Percentiles rank a stretch among this genome's conserved stretches.
Evolutionary conservation across 2,113 vertebrate genomes (phyloP).

Genomic region (Triplophysa tibetana): DNA sequence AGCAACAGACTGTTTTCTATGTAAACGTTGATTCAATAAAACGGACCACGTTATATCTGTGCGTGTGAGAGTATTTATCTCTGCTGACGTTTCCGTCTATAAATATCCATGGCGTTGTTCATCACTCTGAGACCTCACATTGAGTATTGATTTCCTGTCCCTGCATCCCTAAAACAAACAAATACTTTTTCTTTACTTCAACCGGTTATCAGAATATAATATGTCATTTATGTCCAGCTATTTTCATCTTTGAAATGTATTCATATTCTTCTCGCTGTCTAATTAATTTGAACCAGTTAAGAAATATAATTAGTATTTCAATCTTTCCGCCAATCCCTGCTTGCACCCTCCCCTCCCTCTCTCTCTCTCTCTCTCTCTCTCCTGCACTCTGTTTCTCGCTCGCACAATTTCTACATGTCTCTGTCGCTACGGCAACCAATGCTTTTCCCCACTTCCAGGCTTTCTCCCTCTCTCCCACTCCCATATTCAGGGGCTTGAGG

Average conservation of each 20-base stretch:
- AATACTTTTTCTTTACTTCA: conserved; percentile 46
- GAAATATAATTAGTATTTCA: conserved; percentile 79
- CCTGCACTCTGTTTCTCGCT: conserved; percentile 52
- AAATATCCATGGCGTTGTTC: conserved; percentile 55
- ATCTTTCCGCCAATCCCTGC: conserved; percentile 68
- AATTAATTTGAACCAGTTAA: conserved; percentile 58
- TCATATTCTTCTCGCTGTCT: conserved; percentile 56
- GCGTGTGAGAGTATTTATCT: conserved; percentile 55
- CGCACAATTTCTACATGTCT: conserved; percentile 71
- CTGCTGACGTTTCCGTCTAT: conserved; percentile 53
- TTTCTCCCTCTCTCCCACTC: conserved; percentile 71
- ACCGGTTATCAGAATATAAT: conserved; percentile 56
- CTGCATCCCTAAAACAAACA: conserved; percentile 18
- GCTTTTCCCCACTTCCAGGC: conserved; percentile 68
- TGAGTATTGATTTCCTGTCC: conserved; percentile 57
- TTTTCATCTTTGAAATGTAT: conserved; percentile 64
- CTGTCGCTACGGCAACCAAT: conserved; percentile 83
- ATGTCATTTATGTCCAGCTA: conserved; percentile 51
- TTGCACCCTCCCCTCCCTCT: conserved; percentile 47
- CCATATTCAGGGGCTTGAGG: conserved; percentile 75
- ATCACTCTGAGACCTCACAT: conserved; percentile 50
- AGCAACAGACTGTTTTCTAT: conserved; percentile 67
- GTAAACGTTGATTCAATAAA: conserved; percentile 76
- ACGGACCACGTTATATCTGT: conserved; percentile 55
- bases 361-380: conserved; percentile 49